Evolutionary conservation across 2,888 invertebrate genomes (phyloP).

Genomic region (Mechanitis mazaeus): DNA sequence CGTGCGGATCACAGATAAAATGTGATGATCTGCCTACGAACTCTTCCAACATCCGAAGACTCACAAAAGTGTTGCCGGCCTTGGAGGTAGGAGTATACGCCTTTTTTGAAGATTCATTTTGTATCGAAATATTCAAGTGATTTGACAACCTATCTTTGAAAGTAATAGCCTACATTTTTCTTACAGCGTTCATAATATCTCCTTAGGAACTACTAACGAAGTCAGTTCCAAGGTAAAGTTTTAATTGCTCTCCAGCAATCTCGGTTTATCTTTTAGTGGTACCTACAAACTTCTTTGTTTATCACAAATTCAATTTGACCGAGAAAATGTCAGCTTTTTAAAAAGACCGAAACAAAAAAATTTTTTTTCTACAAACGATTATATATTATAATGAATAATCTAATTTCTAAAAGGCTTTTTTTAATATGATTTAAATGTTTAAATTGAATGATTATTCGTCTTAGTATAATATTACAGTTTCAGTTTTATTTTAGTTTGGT

Average conservation of each 20-base stretch:
- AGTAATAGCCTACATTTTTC: background rate
- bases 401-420: too few relatives aligned
- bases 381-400: too few relatives aligned
- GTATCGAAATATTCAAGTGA: background rate
- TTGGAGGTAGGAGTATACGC: too few relatives aligned
- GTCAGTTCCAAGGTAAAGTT: constrained; percentile 72
- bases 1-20: too few relatives aligned
- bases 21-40: too few relatives aligned
- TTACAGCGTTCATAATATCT: constrained; percentile 35
- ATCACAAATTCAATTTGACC: constrained; percentile 69
- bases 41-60: too few relatives aligned
- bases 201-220: constrained; percentile 59
- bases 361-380: too few relatives aligned
- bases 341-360: background rate
- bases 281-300: constrained; percentile 63
- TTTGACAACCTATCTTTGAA: background rate
- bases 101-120: background rate
- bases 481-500: too few relatives aligned
- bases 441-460: too few relatives aligned
- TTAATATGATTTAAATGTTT: too few relatives aligned
- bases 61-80: too few relatives aligned
- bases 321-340: constrained; percentile 13
- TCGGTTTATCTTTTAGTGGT: constrained; percentile 73
- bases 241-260: constrained; percentile 73
- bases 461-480: too few relatives aligned